These are phyloP conservation scores for Bruchidius siliquastri DNA, from an alignment of 2,888 invertebrate genomes.

Conservation along the genomic window DNA sequence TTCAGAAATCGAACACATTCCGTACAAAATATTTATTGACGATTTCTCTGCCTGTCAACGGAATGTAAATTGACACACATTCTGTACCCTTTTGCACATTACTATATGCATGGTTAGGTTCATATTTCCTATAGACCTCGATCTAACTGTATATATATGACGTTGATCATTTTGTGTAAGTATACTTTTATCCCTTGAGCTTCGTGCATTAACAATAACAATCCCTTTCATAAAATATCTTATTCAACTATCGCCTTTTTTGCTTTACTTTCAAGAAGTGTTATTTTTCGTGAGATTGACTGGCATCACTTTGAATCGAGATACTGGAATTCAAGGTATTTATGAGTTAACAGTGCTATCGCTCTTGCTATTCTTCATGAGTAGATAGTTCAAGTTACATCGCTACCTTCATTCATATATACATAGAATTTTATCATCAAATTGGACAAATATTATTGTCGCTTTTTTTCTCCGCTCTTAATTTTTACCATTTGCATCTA, in stretches of 20 bases:
- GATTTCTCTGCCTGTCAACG: slow-evolving; percentile 35
- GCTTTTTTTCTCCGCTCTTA: no score
- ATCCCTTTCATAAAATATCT: not conserved
- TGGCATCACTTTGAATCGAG: not conserved
- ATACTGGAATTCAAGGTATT: not conserved
- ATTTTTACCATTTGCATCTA: no score
- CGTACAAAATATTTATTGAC: not conserved
- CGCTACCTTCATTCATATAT: not conserved
- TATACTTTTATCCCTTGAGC: slow-evolving; percentile 7
- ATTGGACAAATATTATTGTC: no score
- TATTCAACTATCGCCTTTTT: not conserved
- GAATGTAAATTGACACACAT: slow-evolving; percentile 46
- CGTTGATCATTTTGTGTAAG: slow-evolving; percentile 9
- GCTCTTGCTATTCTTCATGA: not conserved
- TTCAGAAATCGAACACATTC: not conserved
- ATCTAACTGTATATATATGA: not conserved
- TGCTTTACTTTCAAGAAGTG: slow-evolving; percentile 5
- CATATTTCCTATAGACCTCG: slow-evolving; percentile 7
- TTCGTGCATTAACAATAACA: not conserved
- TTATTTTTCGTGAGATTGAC: slow-evolving; percentile 8
- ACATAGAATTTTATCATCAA: no score
- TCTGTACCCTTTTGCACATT: slow-evolving; percentile 47
- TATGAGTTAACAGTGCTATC: not conserved
- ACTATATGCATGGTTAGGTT: slow-evolving; percentile 43
- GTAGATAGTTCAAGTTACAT: not conserved